These are phyloP conservation scores for Subanguina moxae DNA, from an alignment of 1,140 invertebrate genomes.

Conservation along the genomic window DNA sequence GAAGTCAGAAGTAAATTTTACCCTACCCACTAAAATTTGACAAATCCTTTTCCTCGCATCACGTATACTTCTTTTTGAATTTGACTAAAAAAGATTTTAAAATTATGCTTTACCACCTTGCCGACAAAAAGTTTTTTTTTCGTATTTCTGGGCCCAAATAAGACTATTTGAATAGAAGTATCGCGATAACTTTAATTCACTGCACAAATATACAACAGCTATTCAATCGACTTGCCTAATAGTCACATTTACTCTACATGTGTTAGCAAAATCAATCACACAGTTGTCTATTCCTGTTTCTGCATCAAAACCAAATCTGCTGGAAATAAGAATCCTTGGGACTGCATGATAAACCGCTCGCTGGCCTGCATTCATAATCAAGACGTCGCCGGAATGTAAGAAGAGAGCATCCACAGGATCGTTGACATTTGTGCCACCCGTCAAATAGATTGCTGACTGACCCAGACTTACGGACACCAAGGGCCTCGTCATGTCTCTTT, in stretches of 20 bases:
- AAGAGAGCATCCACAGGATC: slow-evolving; percentile 51
- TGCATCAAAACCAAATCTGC: slow-evolving; percentile 16
- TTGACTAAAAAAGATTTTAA: too few species aligned
- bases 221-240: slow-evolving; percentile 51
- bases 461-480: slow-evolving; percentile 53
- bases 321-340: slow-evolving; percentile 42
- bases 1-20: too few species aligned
- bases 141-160: too few species aligned
- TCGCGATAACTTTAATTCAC: too few species aligned
- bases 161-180: too few species aligned
- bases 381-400: slow-evolving; percentile 52
- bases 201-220: too few species aligned
- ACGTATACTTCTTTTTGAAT: too few species aligned
- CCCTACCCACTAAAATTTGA: too few species aligned
- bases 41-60: too few species aligned
- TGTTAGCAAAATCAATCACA: slow-evolving; percentile 47
- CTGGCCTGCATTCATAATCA: slow-evolving; percentile 52
- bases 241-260: slow-evolving; percentile 53
- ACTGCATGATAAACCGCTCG: slow-evolving; percentile 55
- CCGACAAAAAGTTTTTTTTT: too few species aligned
- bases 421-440: slow-evolving; percentile 47
- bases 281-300: slow-evolving; percentile 9
- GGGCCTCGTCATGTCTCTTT: slow-evolving; percentile 40
- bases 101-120: too few species aligned
- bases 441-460: slow-evolving; percentile 54